Evolutionary conservation across 2,888 invertebrate species (phyloP).

Genomic region (Pharmacophagus antenor): DNA sequence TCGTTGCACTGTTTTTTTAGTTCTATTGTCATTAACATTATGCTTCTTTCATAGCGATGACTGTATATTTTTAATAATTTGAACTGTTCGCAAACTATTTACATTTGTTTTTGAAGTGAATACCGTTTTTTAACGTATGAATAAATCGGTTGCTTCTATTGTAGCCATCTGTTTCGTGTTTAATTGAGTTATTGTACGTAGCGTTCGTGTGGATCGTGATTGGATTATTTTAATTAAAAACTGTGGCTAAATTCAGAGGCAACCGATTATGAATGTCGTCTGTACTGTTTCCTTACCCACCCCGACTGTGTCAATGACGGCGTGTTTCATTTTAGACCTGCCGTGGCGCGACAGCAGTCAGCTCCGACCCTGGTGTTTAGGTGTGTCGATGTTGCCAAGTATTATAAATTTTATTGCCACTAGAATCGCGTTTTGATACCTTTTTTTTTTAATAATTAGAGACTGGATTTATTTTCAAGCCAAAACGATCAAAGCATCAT

Average conservation of each 20-base stretch:
- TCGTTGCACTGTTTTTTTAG: conserved; percentile 5
- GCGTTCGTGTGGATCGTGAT: not conserved
- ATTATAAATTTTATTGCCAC: conserved; percentile 57
- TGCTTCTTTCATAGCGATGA: not conserved
- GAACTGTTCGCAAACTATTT: not conserved
- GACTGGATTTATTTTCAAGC: conserved; percentile 9
- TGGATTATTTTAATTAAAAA: not conserved
- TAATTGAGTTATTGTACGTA: not conserved
- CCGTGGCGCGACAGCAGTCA: conserved; percentile 81
- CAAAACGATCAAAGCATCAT: too few relatives aligned
- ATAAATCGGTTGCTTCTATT: conserved; percentile 23
- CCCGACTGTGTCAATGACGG: conserved; percentile 65
- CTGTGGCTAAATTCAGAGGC: conserved; percentile 15
- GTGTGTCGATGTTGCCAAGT: conserved; percentile 80
- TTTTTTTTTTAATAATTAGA: conserved; percentile 14
- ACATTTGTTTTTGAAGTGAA: not conserved
- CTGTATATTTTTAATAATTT: not conserved
- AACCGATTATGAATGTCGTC: conserved; percentile 32
- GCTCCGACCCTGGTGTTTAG: conserved; percentile 81
- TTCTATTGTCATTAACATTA: not conserved
- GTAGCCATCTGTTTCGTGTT: not conserved
- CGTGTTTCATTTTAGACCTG: conserved; percentile 80
- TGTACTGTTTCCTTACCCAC: conserved; percentile 43
- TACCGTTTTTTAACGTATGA: conserved; percentile 4
- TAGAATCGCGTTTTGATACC: conserved; percentile 46